Evolutionary conservation across 2,888 invertebrate genomes (phyloP).

Genomic region (Athripsodes cinereus): DNA sequence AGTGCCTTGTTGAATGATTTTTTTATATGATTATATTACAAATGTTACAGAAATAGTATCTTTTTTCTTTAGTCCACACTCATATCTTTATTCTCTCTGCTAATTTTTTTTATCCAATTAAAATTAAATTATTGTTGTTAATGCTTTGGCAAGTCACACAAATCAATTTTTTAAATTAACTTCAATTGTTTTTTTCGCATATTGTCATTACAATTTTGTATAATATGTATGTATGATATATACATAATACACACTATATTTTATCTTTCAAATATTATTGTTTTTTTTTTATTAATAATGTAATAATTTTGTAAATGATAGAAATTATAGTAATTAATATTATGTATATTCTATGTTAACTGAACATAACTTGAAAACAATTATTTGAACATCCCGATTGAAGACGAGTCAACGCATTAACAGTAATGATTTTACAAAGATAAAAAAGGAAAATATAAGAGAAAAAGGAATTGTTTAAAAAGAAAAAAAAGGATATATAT

Average conservation of each 20-base stretch:
- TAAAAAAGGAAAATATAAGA: background rate
- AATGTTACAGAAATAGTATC: conserved; percentile 18
- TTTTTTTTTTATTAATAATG: no score
- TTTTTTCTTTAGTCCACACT: conserved; percentile 10
- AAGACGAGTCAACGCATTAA: background rate
- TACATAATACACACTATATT: no score
- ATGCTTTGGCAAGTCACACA: background rate
- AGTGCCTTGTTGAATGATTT: conserved; percentile 22
- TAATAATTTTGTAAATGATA: background rate
- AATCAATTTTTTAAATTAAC: background rate
- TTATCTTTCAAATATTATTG: no score
- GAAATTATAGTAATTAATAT: background rate
- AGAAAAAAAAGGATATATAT: background rate
- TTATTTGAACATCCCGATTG: background rate
- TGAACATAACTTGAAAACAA: no score
- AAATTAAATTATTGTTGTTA: background rate
- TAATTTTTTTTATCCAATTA: background rate
- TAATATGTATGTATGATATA: no score
- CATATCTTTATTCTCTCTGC: conserved; percentile 4
- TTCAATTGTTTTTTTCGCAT: no score
- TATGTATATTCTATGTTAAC: no score
- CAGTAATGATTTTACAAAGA: background rate
- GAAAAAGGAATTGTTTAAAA: background rate
- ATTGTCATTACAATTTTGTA: no score
- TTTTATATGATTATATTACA: conserved; percentile 23